A percentile compares a stretch with the other conserved stretches of the same genome.
Evolutionary conservation across 2,113 vertebrate genomes (phyloP).

Genomic region (Indri indri): DNA sequence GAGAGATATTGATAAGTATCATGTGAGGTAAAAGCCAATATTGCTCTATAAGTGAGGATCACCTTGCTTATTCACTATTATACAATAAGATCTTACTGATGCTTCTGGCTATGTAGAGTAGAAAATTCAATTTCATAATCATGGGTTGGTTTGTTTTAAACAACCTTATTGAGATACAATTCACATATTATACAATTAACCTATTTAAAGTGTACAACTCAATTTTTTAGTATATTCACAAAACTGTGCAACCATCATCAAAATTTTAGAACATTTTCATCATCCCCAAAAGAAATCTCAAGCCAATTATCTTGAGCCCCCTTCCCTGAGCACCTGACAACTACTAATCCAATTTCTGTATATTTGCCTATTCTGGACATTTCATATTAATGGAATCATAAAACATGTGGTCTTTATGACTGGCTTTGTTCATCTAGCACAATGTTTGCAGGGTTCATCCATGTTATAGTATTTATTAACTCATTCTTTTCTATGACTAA

Average conservation of each 20-base stretch:
- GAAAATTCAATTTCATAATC: conserved; percentile 2
- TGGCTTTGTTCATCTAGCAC: neutral
- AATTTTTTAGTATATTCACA: neutral
- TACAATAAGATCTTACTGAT: neutral
- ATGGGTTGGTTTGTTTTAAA: neutral
- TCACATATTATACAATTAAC: neutral
- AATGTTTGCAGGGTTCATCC: neutral
- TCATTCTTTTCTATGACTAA: neutral
- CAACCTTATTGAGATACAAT: neutral
- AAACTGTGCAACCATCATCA: neutral
- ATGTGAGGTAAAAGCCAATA: neutral
- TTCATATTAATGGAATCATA: neutral
- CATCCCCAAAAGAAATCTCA: neutral
- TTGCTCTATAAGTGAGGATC: neutral
- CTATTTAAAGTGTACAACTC: neutral
- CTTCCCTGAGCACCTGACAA: neutral
- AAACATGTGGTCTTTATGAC: neutral
- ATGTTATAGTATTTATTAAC: neutral
- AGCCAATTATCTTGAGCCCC: neutral
- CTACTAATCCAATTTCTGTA: neutral
- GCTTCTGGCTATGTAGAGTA: neutral
- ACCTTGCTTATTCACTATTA: neutral
- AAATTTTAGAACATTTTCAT: conserved; percentile 18
- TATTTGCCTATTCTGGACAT: neutral
- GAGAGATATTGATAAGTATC: neutral